These are phyloP conservation scores for Peromyscus nudipes DNA, from an alignment of 2,797 vertebrate genomes.

Conservation along the genomic window DNA sequence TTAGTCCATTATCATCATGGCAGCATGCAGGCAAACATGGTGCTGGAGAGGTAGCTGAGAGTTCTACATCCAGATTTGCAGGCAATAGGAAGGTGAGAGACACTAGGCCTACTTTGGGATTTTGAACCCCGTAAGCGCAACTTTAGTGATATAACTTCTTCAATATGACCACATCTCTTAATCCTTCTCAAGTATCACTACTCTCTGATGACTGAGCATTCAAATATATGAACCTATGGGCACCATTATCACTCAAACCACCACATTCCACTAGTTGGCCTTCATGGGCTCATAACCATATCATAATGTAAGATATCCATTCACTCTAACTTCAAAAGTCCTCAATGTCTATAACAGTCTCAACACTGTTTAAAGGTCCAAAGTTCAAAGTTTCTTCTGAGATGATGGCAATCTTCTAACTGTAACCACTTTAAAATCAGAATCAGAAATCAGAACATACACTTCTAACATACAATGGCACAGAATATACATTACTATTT, in stretches of 20 bases:
- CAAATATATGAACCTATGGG: neutral
- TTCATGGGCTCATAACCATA: neutral
- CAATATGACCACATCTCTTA: neutral
- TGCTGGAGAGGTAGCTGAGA: neutral
- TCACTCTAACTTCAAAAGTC: neutral
- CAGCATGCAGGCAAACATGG: neutral
- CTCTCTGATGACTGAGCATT: neutral
- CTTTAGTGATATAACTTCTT: too few relatives aligned
- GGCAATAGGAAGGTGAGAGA: neutral
- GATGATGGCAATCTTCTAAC: neutral
- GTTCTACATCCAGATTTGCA: neutral
- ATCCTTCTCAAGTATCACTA: neutral
- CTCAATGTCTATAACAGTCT: neutral
- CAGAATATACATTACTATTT: neutral
- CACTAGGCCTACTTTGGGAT: neutral
- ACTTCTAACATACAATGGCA: neutral
- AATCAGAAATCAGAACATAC: neutral
- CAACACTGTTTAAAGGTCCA: too few relatives aligned
- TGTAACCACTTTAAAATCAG: neutral
- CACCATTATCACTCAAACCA: neutral
- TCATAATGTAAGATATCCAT: neutral
- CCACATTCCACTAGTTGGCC: neutral
- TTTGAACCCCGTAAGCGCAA: neutral
- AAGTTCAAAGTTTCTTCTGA: neutral
- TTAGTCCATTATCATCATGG: neutral